Conservation (phyloP, 1,140 invertebrate species). For the Heliconius eleuchia region DNA sequence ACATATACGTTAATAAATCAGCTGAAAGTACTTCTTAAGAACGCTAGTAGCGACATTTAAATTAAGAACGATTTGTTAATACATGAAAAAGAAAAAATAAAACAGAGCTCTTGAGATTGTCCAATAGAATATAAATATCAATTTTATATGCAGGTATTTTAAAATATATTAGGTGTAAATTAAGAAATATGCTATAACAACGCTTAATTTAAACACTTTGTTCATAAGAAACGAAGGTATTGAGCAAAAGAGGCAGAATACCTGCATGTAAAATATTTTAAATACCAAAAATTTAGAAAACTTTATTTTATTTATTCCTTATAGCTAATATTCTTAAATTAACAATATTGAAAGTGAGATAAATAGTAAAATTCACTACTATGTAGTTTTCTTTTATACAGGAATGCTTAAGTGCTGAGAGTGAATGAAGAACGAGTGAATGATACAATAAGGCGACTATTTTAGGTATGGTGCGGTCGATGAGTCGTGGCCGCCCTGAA, state of each 20-base stretch:
- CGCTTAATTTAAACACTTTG: slow-evolving; percentile 11
- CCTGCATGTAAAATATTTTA: slow-evolving; percentile 27
- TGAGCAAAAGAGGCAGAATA: slow-evolving; percentile 30
- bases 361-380: slow-evolving; percentile 63
- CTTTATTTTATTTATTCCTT: slow-evolving; percentile 26
- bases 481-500: too few species aligned
- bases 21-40: slow-evolving; percentile 18
- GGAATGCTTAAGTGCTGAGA: slow-evolving; percentile 55
- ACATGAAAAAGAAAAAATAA: not conserved
- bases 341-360: slow-evolving; percentile 67
- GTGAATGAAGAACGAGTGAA: slow-evolving; percentile 18
- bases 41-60: not conserved
- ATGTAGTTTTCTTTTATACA: slow-evolving; percentile 56
- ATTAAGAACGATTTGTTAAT: slow-evolving; percentile 17
- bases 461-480: not conserved
- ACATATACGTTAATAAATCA: slow-evolving; percentile 33
- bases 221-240: not conserved
- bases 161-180: slow-evolving; percentile 11
- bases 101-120: not conserved
- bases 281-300: not conserved
- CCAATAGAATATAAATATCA: not conserved
- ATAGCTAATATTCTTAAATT: slow-evolving; percentile 55
- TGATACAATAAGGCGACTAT: slow-evolving; percentile 16
- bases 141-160: slow-evolving; percentile 22
- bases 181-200: not conserved